Base-by-base conservation (phyloP, 2,113 vertebrate species). In the Euleptes europaea region DNA sequence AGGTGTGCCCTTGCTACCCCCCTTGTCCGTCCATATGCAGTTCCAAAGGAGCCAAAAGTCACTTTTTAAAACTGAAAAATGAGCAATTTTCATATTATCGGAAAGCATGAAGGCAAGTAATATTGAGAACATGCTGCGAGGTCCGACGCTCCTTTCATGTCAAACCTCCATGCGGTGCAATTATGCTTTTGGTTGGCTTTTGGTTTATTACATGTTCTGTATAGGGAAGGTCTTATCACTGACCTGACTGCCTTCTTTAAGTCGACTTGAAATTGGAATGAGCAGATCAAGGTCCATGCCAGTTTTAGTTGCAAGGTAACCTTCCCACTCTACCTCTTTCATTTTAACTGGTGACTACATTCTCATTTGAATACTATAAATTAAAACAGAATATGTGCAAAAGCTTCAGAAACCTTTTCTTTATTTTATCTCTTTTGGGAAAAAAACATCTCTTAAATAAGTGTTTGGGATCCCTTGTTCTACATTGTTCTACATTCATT, bases 1-100 rank as follows among this genome's bases (percentile, higher is more conserved):
- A 75, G 17, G 1, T 2, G 1, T 0, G 8, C 31, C 1, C 0
- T 63, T 3, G 10, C n/a, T 54, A 17, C 33, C 4, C 77, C 40
- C 4, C 21, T 12, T 86, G 0, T 1, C 1, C 19, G 21, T 54
- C 38, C 44, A 78, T 14, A 28, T 31, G 14, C 12, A 79, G 4
- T 23, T 19, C 10, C 54, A 14, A 77, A 82, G 4, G 42, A 86
- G 75, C 1, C 69, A 5, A 31, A 89, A 83, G 47, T 15, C 9
- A 12, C 23, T 91, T 83, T 15, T 84, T 8, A 63, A 33, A 66
- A 79, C 42, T 28, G 2, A 0, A 51, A 82, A 85, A 66, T 0
- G 74, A 84, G 0, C 79, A 0, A 82, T 90, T 85, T 80, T 5
- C 17, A 1, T 82, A 12, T 0, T 8, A 74, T 1, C 49, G 60